Base-by-base conservation (phyloP, 2,888 invertebrate genomes). In the Notodonta dromedarius region DNA sequence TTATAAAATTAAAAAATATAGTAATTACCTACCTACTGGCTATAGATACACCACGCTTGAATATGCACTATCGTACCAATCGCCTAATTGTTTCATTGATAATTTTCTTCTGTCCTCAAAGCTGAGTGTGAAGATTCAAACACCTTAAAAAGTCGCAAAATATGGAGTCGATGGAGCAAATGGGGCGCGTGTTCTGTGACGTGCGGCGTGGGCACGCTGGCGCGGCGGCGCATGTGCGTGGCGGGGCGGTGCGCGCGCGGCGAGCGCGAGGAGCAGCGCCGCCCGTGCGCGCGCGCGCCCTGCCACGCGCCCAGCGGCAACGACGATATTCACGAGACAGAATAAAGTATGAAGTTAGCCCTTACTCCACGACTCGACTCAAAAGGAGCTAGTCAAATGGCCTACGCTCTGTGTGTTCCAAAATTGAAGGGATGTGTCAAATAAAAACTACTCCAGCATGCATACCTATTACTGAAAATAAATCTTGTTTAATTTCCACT, bases 141-240 rank as follows among this genome's bases (percentile, higher is more conserved):
- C 55, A 66, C 62, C 4, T 58, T 87, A 56, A 83, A 75, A 57
- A 71, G 61, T 24, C 87, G 89, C 32, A 91, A 91, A 67, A 78
- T 90, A 11, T 91, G 91, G 91, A 91, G 91, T 71, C 84, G 90
- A 32, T 91, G 91, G 91, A 84, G 90, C 46, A 91, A 89, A 67
- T 91, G 91, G 91, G 81, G 87, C 8, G 73, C 74, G 2, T 92
- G 92, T 68, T 90, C 91, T 0, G 89, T 87, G 56, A 87, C 86
- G 2, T 92, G 91, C 63, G 92, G 91, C 0, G 70, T 72, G 3
- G 92, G 92, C 0, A 73, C 61, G 8, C 81, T 86, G 54, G 64
- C 70, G 11, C 79, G 92, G 51, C 78, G 73, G 59, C 83, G 91
- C 4, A 56, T 82, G 2, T 92, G 92, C 63, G 85, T 90, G 12